These are phyloP conservation scores for Spilarctia lutea DNA, from an alignment of 2,888 invertebrate genomes.

Conservation along the genomic window DNA sequence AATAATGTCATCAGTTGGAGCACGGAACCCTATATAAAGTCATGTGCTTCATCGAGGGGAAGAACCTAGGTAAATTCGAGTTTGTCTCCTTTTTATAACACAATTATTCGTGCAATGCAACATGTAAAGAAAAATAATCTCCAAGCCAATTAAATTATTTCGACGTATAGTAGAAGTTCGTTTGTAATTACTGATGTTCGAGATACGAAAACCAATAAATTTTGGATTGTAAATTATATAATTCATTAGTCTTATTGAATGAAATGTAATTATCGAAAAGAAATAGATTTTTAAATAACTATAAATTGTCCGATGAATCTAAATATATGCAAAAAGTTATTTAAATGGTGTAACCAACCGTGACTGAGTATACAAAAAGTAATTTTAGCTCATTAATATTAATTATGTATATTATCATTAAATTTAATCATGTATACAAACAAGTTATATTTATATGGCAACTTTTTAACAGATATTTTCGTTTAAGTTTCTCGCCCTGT, in stretches of 20 bases:
- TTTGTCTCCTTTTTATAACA: too few relatives aligned
- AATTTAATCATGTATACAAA: neutral
- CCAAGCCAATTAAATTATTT: neutral
- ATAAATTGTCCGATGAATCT: constrained; percentile 29
- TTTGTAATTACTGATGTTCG: neutral
- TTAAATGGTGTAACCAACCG: constrained; percentile 18
- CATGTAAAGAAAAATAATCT: neutral
- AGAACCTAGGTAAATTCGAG: too few relatives aligned
- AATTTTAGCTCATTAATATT: constrained; percentile 5
- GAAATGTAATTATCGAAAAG: constrained; percentile 5
- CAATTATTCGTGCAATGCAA: too few relatives aligned
- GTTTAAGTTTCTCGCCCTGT: neutral
- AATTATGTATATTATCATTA: neutral
- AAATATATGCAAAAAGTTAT: constrained; percentile 38
- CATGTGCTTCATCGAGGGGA: too few relatives aligned
- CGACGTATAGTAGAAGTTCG: neutral
- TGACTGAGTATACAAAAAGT: neutral
- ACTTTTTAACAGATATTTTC: neutral
- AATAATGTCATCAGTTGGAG: too few relatives aligned
- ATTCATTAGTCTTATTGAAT: neutral
- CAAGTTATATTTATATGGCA: neutral
- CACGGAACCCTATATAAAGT: too few relatives aligned
- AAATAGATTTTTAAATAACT: neutral
- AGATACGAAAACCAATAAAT: neutral
- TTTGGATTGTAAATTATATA: neutral